Base-by-base conservation (phyloP, 2,888 invertebrate species). In the Drosophila ezoana region DNA sequence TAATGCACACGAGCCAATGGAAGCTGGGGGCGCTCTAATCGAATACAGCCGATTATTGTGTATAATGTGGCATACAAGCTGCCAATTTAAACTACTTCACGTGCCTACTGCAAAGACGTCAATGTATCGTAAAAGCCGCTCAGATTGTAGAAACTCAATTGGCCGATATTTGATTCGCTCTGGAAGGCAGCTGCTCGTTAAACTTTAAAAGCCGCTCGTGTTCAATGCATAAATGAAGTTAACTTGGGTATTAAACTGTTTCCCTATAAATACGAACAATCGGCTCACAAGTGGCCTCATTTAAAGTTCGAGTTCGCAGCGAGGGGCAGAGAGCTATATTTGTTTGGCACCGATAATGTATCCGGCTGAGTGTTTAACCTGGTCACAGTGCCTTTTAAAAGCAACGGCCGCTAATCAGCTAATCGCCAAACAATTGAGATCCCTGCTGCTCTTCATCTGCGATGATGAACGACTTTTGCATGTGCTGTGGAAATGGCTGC, bases 401-500 rank as follows among this genome's bases (percentile, higher is more conserved):
- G 49, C 60, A 33, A 57, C 20, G 13, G 51, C 54, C 11, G 69
- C 53, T 52, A 70, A 80, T 66, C 77, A 68, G 41, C 47, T 82
- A 16, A 49, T 68, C 6, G 59, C 13, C 5, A 61, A 76, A 11
- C 62, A 64, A 1, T 14, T 84, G 13, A 53, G 41, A 44, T 58
- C 57, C 5, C 18, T 78, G 35, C 43, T 75, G 3, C 11, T 65
- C 11, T 61, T 54, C 14, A 54, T 83, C 45, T 69, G 69, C 32
- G 51, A 69, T 23, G 77, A 79, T 43, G 69, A 60, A 11, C 73
- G 63, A 38, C 33, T 83, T 49, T 57, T 65, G 63, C 64, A 52
- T 11, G 6, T 71, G 6, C 67, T 79, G 4, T 78, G 63, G 44
- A 68, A 78, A 41, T 76, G 79, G 73, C 20, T 80, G 16, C 28